Base-by-base conservation (phyloP, 2,797 vertebrate genomes). In the Poeciliopsis paucimaculata region DNA sequence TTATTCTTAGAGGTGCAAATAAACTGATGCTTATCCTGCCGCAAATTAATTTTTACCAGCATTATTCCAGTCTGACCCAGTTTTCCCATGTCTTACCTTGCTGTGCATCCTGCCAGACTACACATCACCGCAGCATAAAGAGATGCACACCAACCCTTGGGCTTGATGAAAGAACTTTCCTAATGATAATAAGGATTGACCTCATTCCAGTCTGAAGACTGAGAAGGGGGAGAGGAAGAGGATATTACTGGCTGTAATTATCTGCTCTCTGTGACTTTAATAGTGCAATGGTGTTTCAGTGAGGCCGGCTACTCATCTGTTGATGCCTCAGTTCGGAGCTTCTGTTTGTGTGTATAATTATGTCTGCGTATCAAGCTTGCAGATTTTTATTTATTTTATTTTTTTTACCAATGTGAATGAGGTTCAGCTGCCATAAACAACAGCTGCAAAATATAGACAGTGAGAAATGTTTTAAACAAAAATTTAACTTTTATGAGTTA, bases 141-240 rank as follows among this genome's bases (percentile, higher is more conserved):
- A 76, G 84, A 88, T 87, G 79, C 78, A 66, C 78, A 73, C 57
- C 79, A 73, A 86, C 84, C 83, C 78, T 13, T 49, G 82, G 78
- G 89, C 62, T 88, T 91, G 80, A 84, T 53, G 82, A 82, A 83
- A 68, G 68, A 83, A 66, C 57, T 86, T 81, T 85, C 62, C 78
- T 77, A 70, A 84, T 47, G 85, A 86, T 88, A 85, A 87, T 83
- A 77, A 81, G 72, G 82, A 86, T 86, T 83, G 89, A 82, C 87
- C 89, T 91, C 86, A 85, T 92, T 92, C 66, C 73, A 77, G 47
- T 53, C 28, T 71, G 49, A 71, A 76, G 45, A 77, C 72, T 75
- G 62, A 11, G 71, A 60, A 75, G 73, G 68, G 77, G 26, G 72
- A 47, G 39, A 31, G 41, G 53, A 3, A 49, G 62, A 80, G 76